Percentiles rank a stretch among this genome's conserved stretches.
Evolutionary conservation across 2,113 vertebrate species (phyloP).

Genomic region (Podiceps cristatus): DNA sequence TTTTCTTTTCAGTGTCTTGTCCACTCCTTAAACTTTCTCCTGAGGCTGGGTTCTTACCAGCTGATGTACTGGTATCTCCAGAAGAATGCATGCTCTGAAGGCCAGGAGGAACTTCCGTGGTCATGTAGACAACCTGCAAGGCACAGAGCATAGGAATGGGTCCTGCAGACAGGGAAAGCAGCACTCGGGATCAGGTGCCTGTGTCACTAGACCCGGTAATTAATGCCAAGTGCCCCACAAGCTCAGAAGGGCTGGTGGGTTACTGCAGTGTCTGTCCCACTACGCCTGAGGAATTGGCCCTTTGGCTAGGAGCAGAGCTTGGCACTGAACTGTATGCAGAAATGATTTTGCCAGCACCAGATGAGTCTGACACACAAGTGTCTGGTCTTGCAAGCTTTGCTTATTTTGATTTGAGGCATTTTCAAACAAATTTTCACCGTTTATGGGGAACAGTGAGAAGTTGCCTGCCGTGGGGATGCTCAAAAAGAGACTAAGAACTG

Average conservation of each 20-base stretch:
- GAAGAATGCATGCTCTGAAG: neutral
- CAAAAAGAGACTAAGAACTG: neutral
- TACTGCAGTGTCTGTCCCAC: neutral
- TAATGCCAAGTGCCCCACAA: accelerated
- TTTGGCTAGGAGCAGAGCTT: neutral
- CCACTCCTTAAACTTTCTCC: neutral
- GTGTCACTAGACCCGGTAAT: neutral
- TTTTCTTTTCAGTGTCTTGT: neutral
- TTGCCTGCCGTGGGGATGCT: neutral
- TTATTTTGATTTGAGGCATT: neutral
- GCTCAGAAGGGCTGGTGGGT: neutral
- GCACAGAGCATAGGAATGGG: neutral
- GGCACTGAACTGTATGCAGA: neutral
- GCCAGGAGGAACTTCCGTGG: neutral
- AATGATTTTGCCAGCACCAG: neutral
- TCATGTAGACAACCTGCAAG: neutral
- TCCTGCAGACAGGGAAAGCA: neutral
- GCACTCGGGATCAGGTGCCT: accelerated
- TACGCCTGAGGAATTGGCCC: neutral
- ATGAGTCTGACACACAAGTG: neutral
- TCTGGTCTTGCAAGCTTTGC: neutral
- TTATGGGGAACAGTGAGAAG: neutral
- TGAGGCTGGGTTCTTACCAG: neutral
- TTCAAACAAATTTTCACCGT: neutral
- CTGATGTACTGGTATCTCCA: neutral